Evolutionary conservation across 1,140 invertebrate species (phyloP).

Genomic region (Eufriesea mexicana): DNA sequence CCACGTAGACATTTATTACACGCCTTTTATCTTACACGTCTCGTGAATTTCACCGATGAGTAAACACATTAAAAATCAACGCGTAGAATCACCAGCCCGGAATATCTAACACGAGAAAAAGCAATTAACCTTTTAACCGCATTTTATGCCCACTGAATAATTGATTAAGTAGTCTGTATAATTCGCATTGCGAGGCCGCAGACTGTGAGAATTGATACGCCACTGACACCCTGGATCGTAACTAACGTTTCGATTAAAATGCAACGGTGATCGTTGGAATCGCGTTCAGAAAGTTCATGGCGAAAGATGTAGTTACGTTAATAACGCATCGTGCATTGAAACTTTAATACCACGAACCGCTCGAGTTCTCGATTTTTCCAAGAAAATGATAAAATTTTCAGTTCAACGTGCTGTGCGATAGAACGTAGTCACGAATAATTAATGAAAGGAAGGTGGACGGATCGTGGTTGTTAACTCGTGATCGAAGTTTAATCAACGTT

Average conservation of each 20-base stretch:
- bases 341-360: neutral
- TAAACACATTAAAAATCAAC: slow-evolving; percentile 7
- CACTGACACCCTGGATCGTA: neutral
- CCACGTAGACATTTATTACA: neutral
- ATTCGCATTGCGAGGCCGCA: neutral
- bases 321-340: too few species aligned
- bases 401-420: neutral
- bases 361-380: neutral
- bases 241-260: neutral
- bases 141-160: slow-evolving; percentile 22
- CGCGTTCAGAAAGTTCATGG: neutral
- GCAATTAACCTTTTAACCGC: slow-evolving; percentile 5
- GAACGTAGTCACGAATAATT: neutral
- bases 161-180: neutral
- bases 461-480: neutral
- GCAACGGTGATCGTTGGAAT: neutral
- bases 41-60: neutral
- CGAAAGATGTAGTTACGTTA: neutral
- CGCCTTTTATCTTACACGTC: neutral
- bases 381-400: neutral
- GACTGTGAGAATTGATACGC: neutral
- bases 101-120: neutral
- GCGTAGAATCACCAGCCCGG: neutral
- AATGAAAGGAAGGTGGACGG: neutral
- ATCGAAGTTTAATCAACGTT: slow-evolving; percentile 25